phyloP scores from a whole-genome alignment of 2,113 vertebrate species.

The Barnardius zonarius region DNA sequence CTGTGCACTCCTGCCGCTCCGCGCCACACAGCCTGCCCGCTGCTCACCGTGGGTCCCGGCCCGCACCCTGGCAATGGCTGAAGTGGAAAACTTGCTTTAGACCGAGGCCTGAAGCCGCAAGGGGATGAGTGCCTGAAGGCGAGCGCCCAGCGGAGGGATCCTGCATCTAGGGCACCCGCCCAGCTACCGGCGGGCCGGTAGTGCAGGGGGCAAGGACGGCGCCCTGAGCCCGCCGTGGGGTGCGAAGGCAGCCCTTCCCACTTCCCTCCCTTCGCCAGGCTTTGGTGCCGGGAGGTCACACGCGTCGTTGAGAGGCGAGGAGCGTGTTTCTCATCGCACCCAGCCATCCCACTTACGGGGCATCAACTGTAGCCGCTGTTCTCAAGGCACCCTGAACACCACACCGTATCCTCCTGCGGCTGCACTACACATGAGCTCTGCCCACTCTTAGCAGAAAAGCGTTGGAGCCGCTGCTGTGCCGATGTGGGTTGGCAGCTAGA shows the following conservation, averaged over 20 bases:
- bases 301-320: neutral
- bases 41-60: accelerated
- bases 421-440: neutral
- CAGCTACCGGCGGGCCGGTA: no score
- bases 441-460: accelerated
- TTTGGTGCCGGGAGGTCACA: accelerated
- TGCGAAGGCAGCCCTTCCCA: neutral
- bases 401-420: neutral
- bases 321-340: neutral
- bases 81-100: accelerated
- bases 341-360: no score
- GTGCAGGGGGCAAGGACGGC: accelerated
- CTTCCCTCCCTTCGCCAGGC: no score
- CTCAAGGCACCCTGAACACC: no score
- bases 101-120: neutral
- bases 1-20: accelerated
- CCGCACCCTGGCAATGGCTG: accelerated
- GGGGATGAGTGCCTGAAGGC: neutral
- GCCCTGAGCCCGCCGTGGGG: neutral
- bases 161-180: no score
- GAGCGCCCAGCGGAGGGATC: no score
- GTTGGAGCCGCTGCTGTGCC: neutral
- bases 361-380: neutral
- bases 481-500: accelerated
- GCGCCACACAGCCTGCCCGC: accelerated